phyloP scores from a whole-genome alignment of 2,797 vertebrate genomes.

The Halcyon chelicuti region DNA sequence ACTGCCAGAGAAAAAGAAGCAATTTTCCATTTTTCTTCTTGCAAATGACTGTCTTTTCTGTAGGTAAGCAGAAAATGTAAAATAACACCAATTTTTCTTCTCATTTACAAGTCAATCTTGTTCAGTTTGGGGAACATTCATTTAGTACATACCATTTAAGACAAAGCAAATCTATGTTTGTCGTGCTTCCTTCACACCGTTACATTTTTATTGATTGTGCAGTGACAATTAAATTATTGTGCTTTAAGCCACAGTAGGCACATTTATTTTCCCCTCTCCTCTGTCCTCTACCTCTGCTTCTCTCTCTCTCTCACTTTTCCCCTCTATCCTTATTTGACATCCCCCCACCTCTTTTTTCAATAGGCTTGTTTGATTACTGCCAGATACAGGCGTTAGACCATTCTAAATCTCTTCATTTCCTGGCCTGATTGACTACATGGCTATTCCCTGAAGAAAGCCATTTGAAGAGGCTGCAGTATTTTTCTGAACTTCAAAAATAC shows the following conservation, averaged over 20 bases:
- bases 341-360: not conserved
- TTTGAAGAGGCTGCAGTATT: not conserved
- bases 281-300: not conserved
- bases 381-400: constrained; percentile 21
- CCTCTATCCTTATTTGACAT: rapidly evolving
- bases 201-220: constrained; percentile 56
- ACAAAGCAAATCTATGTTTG: constrained; percentile 54
- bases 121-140: constrained; percentile 32
- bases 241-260: constrained; percentile 32
- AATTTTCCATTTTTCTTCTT: constrained; percentile 33
- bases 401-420: constrained; percentile 42
- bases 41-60: constrained; percentile 10
- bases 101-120: constrained; percentile 62
- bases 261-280: not conserved
- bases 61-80: constrained; percentile 60
- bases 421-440: not conserved
- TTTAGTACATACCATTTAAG: constrained; percentile 49
- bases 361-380: constrained; percentile 48
- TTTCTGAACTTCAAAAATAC: constrained; percentile 25
- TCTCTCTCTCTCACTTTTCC: no score
- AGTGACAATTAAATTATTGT: constrained; percentile 64
- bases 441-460: constrained; percentile 28
- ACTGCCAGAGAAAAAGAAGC: not conserved
- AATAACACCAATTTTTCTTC: constrained; percentile 62
- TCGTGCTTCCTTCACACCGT: constrained; percentile 4